Evolutionary conservation across 92 coral and sea anemone species (phyloP), one percentile per base, ranked within the genome.

Genomic region (Parazoanthus swiftii): DNA sequence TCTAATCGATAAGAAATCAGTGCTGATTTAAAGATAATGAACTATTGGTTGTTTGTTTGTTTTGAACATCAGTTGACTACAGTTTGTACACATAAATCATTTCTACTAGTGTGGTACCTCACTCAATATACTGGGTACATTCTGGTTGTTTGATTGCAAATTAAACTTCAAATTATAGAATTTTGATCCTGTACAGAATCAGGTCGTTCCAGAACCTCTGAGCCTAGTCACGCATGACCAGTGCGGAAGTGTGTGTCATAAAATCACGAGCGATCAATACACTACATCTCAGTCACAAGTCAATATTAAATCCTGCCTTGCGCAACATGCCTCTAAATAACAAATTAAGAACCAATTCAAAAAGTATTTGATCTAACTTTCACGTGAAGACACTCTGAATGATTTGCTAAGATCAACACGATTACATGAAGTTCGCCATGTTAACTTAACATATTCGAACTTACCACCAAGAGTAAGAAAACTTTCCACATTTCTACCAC

Each of bases 401-500:
- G 70, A 20, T 63, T 63, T 63, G n/a, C 7, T 20, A 63, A 63
- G 25, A 63, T 63, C 70, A 76, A 82, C 76, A 39, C 42, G n/a
- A 21, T 46, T 42, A 42, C 11, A 83, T 6, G 67, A 51, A 43
- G 66, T 26, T 68, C 23, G 25, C 75, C 20, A 13, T n/a, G 46
- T 25, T 37, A n/a, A 18, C 20, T 6, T 4, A 80, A 58, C 29
- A 58, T 63, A 35, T 9, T n/a, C 0, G 18, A 33, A 84, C 87
- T 71, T 68, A 84, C 87, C 87, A 70, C 58, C 1, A 84, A 48
- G 18, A 84, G 23, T 8, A 71, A 14, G 78, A 84, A 36, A 84
- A 84, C 15, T 44, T 36, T 84, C 87, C 87, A 84, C 43, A 84
- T 36, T 68, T 48, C 87, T 71, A 18, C 56, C 8, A 70, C 87